These are phyloP conservation scores for Acrobasis consociella DNA, from an alignment of 2,888 invertebrate species.

Conservation along the genomic window DNA sequence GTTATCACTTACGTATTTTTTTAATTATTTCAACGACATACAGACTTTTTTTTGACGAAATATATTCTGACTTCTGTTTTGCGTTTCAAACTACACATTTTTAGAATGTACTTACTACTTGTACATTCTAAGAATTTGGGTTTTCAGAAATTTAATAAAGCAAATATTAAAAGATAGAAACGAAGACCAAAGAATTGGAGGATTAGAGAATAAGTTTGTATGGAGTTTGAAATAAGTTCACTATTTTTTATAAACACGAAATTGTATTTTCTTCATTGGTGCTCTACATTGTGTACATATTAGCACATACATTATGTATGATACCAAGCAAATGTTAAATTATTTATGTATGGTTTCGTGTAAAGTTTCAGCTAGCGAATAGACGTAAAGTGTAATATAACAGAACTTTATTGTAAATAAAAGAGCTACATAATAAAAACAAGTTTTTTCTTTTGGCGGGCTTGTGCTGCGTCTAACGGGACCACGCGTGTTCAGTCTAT, in stretches of 20 bases:
- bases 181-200: too few relatives aligned
- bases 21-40: too few relatives aligned
- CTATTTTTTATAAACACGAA: not conserved
- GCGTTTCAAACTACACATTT: too few relatives aligned
- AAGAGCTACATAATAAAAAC: conserved; percentile 36
- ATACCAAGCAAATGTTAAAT: conserved; percentile 1
- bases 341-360: conserved; percentile 2
- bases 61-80: too few relatives aligned
- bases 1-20: too few relatives aligned
- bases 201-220: not conserved
- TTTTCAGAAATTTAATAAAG: too few relatives aligned
- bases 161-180: too few relatives aligned
- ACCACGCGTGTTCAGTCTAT: too few relatives aligned
- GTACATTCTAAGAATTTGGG: too few relatives aligned
- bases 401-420: conserved; percentile 56
- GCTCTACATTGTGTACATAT: not conserved
- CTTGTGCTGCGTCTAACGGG: too few relatives aligned
- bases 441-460: not conserved
- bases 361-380: conserved; percentile 11
- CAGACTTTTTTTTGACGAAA: too few relatives aligned
- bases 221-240: not conserved
- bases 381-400: conserved; percentile 45
- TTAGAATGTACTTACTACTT: too few relatives aligned
- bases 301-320: not conserved
- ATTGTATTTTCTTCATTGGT: conserved; percentile 11